Evolutionary conservation across 92 coral and sea anemone genomes (phyloP).

Genomic region (Palythoa grandis): DNA sequence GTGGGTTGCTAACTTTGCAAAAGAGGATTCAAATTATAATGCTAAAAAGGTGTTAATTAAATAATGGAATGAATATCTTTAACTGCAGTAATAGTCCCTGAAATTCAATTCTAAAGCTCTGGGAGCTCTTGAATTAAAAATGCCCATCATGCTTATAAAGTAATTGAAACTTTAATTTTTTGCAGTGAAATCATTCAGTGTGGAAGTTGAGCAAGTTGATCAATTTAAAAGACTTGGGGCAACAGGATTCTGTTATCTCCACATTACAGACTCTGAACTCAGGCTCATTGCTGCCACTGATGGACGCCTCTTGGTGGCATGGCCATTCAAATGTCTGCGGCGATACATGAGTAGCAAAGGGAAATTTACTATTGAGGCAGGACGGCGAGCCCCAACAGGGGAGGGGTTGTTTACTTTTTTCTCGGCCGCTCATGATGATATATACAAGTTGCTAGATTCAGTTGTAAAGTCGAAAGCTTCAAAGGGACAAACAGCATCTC

Average conservation of each 20-base stretch:
- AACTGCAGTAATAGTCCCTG: too few relatives aligned
- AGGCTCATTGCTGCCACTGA: constrained; percentile 84
- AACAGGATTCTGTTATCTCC: constrained; percentile 72
- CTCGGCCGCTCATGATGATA: constrained; percentile 90
- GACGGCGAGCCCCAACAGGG: constrained; percentile 97
- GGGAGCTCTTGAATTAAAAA: too few relatives aligned
- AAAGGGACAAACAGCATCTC: constrained; percentile 24
- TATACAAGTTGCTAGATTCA: constrained; percentile 86
- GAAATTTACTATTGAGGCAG: constrained; percentile 91
- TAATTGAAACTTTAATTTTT: not conserved
- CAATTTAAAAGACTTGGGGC: constrained; percentile 84
- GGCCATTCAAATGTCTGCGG: constrained; percentile 97
- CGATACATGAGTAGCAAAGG: constrained; percentile 92
- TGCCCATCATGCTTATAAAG: not conserved
- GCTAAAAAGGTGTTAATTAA: too few relatives aligned
- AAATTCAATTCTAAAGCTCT: too few relatives aligned
- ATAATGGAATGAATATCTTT: too few relatives aligned
- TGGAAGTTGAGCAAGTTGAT: constrained; percentile 78
- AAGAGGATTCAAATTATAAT: too few relatives aligned
- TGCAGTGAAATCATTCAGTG: constrained; percentile 89
- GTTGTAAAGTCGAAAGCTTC: constrained; percentile 91
- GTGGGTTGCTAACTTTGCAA: too few relatives aligned
- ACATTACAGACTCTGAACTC: constrained; percentile 84
- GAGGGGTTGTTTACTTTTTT: constrained; percentile 88
- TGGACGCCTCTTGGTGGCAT: constrained; percentile 87